Conservation (phyloP, 2,888 invertebrate species). For the Athalia circularis region DNA sequence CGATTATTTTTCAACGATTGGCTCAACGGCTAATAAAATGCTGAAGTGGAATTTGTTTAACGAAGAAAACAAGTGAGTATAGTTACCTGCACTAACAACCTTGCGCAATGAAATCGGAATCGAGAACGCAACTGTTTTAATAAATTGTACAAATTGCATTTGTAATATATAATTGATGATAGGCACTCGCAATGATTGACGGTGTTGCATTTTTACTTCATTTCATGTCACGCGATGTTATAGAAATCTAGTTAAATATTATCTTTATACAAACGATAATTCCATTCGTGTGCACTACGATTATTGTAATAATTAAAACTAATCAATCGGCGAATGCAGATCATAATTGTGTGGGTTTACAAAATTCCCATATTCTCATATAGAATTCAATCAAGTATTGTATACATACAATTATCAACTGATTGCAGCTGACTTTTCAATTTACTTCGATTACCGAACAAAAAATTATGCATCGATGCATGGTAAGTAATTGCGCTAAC, state of each 20-base stretch:
- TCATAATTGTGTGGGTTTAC: neutral
- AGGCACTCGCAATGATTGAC: conserved; percentile 3
- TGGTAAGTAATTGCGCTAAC: neutral
- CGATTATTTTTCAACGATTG: neutral
- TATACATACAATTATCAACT: neutral
- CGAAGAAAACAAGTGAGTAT: neutral
- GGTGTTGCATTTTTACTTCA: neutral
- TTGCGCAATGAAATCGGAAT: neutral
- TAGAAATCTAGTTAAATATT: neutral
- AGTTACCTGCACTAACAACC: neutral
- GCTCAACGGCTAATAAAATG: neutral
- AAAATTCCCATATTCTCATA: neutral
- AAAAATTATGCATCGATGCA: neutral
- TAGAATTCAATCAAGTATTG: no score
- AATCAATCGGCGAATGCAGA: neutral
- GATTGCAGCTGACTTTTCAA: neutral
- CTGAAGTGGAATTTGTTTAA: neutral
- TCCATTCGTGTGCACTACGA: neutral
- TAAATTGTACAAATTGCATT: neutral
- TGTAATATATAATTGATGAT: conserved; percentile 1
- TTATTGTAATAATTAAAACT: neutral
- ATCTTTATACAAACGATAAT: neutral
- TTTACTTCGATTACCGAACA: neutral
- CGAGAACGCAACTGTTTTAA: neutral
- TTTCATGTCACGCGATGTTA: conserved; percentile 9